Evolutionary conservation across 2,797 vertebrate species (phyloP).

Genomic region (Pachyuromys duprasi): DNA sequence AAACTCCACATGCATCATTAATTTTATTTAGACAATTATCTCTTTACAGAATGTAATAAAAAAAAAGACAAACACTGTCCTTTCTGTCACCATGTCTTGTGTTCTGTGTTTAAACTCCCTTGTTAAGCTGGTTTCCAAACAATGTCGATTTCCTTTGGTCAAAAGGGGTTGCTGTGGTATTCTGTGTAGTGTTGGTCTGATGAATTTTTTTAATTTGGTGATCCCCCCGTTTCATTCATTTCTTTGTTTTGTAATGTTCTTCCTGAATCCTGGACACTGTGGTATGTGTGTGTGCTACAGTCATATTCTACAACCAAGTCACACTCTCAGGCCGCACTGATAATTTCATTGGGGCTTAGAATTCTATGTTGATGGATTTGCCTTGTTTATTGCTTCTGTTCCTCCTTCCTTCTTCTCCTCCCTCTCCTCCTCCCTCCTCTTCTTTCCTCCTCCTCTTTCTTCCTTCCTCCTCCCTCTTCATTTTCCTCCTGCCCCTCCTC

Average conservation of each 20-base stretch:
- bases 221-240: background rate
- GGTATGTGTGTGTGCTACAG: background rate
- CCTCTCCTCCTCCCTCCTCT: too few species aligned
- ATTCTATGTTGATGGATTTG: background rate
- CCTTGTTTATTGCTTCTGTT: background rate
- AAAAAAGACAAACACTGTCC: background rate
- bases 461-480: background rate
- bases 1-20: background rate
- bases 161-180: background rate
- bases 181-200: background rate
- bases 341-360: background rate
- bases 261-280: background rate
- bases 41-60: background rate
- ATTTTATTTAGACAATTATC: slow-evolving; percentile 8
- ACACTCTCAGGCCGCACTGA: background rate
- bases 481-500: background rate
- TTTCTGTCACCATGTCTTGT: background rate
- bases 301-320: background rate
- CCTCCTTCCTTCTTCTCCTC: background rate
- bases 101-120: background rate
- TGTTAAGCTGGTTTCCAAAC: background rate
- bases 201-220: background rate
- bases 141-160: background rate
- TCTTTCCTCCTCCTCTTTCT: background rate
- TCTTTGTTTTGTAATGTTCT: background rate